Conservation (phyloP, 2,113 vertebrate genomes). For the Hippocampus comes region DNA sequence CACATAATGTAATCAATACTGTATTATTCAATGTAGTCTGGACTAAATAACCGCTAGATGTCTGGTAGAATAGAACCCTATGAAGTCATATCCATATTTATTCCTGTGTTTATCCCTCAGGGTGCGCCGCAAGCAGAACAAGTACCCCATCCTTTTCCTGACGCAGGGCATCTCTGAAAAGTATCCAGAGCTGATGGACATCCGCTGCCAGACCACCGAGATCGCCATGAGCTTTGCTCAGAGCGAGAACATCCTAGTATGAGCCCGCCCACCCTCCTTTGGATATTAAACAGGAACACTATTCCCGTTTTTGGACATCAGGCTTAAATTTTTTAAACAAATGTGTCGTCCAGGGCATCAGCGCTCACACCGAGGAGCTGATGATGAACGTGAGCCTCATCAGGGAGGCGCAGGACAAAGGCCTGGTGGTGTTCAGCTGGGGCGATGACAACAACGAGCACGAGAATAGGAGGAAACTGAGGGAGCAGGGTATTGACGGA, state of each 20-base stretch:
- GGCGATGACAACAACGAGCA: slow-evolving; percentile 93
- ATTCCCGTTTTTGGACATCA: background rate
- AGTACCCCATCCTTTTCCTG: slow-evolving; percentile 94
- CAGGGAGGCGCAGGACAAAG: slow-evolving; percentile 83
- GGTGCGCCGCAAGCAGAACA: slow-evolving; percentile 95
- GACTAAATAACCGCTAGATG: no score
- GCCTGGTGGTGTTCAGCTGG: slow-evolving; percentile 94
- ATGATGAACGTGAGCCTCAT: slow-evolving; percentile 80
- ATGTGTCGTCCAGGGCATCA: slow-evolving; percentile 81
- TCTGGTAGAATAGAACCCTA: background rate
- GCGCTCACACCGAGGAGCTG: slow-evolving; percentile 89
- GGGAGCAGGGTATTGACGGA: slow-evolving; percentile 86
- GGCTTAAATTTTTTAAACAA: background rate
- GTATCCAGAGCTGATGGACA: slow-evolving; percentile 94
- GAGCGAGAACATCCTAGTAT: slow-evolving; percentile 94
- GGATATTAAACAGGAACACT: background rate
- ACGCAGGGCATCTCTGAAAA: slow-evolving; percentile 87
- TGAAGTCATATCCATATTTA: background rate
- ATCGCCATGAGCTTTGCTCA: slow-evolving; percentile 95
- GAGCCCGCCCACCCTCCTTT: slow-evolving; percentile 5
- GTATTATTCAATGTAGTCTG: background rate
- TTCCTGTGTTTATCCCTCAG: slow-evolving; percentile 54
- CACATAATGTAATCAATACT: background rate
- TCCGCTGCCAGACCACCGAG: slow-evolving; percentile 85
- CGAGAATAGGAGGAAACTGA: slow-evolving; percentile 83